Evolutionary conservation across 64 coral and sea anemone species (phyloP), one percentile per base, ranked within the genome.

Genomic region (Actinia equina): DNA sequence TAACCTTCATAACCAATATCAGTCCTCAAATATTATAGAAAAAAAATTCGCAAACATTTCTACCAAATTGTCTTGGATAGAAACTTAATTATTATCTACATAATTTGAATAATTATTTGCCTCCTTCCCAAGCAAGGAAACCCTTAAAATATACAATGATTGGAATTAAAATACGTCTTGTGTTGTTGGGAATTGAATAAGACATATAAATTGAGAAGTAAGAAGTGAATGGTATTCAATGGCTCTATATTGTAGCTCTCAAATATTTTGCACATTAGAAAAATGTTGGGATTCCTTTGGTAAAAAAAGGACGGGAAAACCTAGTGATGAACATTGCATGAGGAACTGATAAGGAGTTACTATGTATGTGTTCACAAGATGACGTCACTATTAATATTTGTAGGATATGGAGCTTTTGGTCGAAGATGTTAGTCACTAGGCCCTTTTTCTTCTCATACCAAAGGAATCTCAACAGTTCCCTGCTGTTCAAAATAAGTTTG

Each of bases 131-230:
- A 74, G 69, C 26, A 74, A 74, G 69, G 26, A 11, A 27, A 74
- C 69, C 26, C 69, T 42, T 30, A 3, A 74, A 30, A 74, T 74
- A 41, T 74, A 74, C 26, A 74, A 74, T 74, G n/a, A 74, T 27
- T 74, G n/a, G 69, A 74, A 74, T 74, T 74, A 74, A 74, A 74
- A 65, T 65, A 74, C 69, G 42, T 74, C 69, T 74, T 41, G 69
- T 25, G n/a, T 74, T 26, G 12, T 74, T 74, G 69, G 26, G n/a
- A 74, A 74, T 74, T 6, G 9, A 74, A 74, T 74, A 74, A 7
- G 69, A 74, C 42, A 74, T 74, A 74, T 41, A 74, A 74, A 74
- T 26, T 30, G n/a, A 42, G 69, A 12, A 74, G 20, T 74, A 74
- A 74, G 69, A 74, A 41, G 69, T 37, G 69, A 74, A 74, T 74